Evolutionary conservation across 2,888 invertebrate genomes (phyloP).

Genomic region (Mycalesis mineus): DNA sequence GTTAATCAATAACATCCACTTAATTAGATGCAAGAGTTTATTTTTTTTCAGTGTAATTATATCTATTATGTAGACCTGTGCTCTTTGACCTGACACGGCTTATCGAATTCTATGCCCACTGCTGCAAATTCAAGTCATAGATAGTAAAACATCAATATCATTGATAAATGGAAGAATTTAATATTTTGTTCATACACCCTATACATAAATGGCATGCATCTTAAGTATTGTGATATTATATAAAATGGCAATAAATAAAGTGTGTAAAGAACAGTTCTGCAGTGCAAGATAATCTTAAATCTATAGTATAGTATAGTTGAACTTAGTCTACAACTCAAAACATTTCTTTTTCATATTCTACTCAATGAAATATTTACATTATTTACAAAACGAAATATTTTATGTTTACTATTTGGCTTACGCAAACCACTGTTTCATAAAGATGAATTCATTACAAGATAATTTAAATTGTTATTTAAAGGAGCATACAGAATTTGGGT

Average conservation of each 20-base stretch:
- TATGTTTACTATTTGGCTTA: constrained; percentile 12
- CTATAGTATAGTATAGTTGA: neutral
- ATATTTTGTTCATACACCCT: neutral
- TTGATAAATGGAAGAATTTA: neutral
- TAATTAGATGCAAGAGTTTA: too few species aligned
- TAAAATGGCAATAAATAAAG: neutral
- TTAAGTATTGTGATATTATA: neutral
- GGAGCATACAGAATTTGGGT: too few species aligned
- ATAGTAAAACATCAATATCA: neutral
- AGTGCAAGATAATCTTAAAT: neutral
- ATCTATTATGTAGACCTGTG: too few species aligned
- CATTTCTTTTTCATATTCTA: neutral
- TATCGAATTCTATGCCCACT: neutral
- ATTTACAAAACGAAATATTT: neutral
- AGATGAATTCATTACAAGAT: neutral
- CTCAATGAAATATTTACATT: constrained; percentile 1
- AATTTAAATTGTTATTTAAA: too few species aligned
- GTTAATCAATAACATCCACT: neutral
- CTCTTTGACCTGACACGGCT: neutral
- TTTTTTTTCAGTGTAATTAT: too few species aligned
- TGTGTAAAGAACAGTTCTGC: neutral
- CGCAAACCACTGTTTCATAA: neutral
- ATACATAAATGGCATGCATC: neutral
- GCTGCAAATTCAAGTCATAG: neutral
- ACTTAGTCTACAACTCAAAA: neutral